Base-by-base conservation (phyloP, 2,113 vertebrate genomes). In the Psammodynastes pulverulentus region DNA sequence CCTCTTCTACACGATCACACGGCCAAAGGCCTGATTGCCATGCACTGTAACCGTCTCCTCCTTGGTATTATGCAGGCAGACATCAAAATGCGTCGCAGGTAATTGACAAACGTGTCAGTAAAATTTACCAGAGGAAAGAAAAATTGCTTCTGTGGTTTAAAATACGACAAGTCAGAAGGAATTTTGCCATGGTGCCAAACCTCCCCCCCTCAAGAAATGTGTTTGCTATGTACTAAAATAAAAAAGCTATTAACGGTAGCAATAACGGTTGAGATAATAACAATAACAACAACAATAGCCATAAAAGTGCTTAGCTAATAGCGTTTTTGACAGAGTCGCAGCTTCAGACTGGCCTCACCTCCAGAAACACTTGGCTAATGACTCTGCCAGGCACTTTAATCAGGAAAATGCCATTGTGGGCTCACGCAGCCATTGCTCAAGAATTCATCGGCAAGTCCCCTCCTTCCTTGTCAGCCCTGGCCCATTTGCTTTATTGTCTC, bases 401-500 rank as follows among this genome's bases (percentile, higher is more conserved):
- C 87, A 92, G 91, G 51, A 79, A 92, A 89, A 58, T 92, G 91
- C 72, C 72, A n/a, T 53, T 88, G 89, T 85, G 91, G 52, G 87
- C 72, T 92, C 72, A 89, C 52, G 12, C 43, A 92, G 72, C 29
- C 91, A 29, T 89, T 84, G 52, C 46, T 89, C 87, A 89, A 58
- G 72, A 34, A 58, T 54, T 87, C 67, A 53, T 8, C 17, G 34
- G 34, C 72, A 43, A 39, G 34, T 19, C 34, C 48, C 87, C 51
- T 45, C 52, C 52, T 54, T 23, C 9, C 46, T 88, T 24, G 39
- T 88, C 79, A 53, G 45, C 52, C 46, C 91, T 51, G 87, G 91
- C 67, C 91, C 91, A 89, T 92, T 92, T 92, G 79, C 87, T 92
- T 89, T 92, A 92, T 92, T 85, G 86, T 92, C 72, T 92, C 91